These are phyloP conservation scores for Cryptoblepharus egeriae DNA, from an alignment of 2,797 vertebrate genomes.

Conservation along the genomic window DNA sequence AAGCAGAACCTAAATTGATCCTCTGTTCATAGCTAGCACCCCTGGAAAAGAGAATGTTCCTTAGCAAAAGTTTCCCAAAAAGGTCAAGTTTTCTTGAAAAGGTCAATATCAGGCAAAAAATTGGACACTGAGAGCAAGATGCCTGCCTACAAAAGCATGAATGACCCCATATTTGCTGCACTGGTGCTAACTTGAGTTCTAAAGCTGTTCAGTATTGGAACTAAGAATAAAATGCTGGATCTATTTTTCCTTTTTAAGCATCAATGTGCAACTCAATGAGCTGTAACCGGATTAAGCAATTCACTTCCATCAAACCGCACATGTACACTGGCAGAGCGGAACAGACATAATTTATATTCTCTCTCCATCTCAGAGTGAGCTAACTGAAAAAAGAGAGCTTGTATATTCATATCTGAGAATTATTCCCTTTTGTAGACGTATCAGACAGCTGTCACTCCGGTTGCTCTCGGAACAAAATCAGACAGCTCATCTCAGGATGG, in stretches of 20 bases:
- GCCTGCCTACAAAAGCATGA: constrained; percentile 12
- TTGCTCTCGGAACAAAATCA: constrained; percentile 51
- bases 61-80: too few relatives aligned
- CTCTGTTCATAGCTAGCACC: constrained; percentile 15
- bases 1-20: constrained; percentile 28
- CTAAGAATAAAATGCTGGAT: constrained; percentile 4
- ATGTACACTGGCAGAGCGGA: constrained; percentile 38
- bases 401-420: constrained; percentile 31
- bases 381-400: background rate
- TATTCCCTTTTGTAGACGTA: constrained; percentile 19
- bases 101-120: constrained; percentile 7
- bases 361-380: constrained; percentile 35
- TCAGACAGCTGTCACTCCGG: background rate
- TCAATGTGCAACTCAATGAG: constrained; percentile 30
- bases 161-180: constrained; percentile 23
- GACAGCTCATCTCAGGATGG: constrained; percentile 3
- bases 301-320: background rate
- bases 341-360: constrained; percentile 17
- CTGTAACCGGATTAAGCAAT: constrained; percentile 47
- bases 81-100: constrained; percentile 2
- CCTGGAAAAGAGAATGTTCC: constrained; percentile 30
- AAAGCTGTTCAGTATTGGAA: constrained; percentile 27
- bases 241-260: constrained; percentile 14
- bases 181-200: constrained; percentile 31
- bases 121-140: too few relatives aligned